Evolutionary conservation across 2,888 invertebrate species (phyloP), one percentile per base, ranked within the genome.

Genomic region (Platycnemis pennipes): DNA sequence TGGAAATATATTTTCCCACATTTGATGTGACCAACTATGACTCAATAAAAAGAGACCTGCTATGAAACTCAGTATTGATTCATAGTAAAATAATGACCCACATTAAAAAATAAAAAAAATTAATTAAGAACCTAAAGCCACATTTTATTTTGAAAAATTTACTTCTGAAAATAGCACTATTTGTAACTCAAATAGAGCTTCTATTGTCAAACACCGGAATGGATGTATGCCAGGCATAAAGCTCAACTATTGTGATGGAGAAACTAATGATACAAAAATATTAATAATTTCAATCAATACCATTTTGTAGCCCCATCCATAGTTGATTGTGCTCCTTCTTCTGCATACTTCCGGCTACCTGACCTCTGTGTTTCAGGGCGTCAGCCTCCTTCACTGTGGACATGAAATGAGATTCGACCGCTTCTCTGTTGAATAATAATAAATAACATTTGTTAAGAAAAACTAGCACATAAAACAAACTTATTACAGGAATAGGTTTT

Each of bases 351-450:
- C 98, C 98, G 95, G 99, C 98, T 37, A 99, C 98, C 96, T 98
- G 98, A 13, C 99, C 98, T 95, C 99, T 97, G 96, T 99, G 99
- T 96, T 99, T 99, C 87, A 99, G 97, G n/a, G 99, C 98, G 97
- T 99, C 99, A 0, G 99, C 99, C 97, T 99, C 99, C 96, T 99
- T 99, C 16, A 99, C 97, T 95, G 98, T 98, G 42, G 99, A 98
- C 98, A 99, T 98, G 96, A 99, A 99, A 96, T 99, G 98, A 3
- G 99, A 98, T 96, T 99, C 99, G 31, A 99, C 98, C 26, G 98
- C 97, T 96, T 99, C 99, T 96, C 99, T 99, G 96, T 94, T 97
- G 96, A 94, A 45, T 95, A 94, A 88, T 44, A 31, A 69, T 94
- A 5, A 31, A 53, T 13, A 19, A 77, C 31, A 1, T 19, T n/a